phyloP scores from a whole-genome alignment of 2,797 vertebrate species.

The Anolis apletophallus region DNA sequence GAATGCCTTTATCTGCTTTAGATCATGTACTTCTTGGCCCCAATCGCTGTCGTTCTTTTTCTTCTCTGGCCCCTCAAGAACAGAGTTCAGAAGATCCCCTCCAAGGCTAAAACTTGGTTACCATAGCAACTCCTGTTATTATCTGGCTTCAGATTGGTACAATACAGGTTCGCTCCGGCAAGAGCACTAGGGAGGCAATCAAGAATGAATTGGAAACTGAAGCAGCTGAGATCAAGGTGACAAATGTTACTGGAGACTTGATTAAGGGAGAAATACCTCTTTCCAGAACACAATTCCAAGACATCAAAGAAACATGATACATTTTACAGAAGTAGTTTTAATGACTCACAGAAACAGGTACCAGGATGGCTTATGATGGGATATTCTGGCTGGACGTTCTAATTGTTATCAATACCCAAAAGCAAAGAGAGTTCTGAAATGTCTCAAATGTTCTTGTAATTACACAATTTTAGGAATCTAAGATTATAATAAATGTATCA shows the following conservation, averaged over 20 bases:
- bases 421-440: not conserved
- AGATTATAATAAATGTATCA: not conserved
- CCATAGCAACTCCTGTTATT: slow-evolving; percentile 34
- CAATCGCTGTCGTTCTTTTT: not conserved
- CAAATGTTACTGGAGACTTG: not conserved
- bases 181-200: not conserved
- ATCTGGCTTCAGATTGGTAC: slow-evolving; percentile 1
- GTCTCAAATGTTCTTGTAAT: not conserved
- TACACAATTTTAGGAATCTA: not conserved
- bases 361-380: not conserved
- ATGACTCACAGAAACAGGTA: not conserved
- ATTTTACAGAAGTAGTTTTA: not conserved
- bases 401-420: not conserved
- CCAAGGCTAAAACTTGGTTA: slow-evolving; percentile 7
- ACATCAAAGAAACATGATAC: not conserved
- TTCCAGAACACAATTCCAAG: not conserved
- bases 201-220: slow-evolving; percentile 2
- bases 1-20: not conserved
- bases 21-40: not conserved
- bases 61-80: not conserved
- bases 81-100: slow-evolving; percentile 29
- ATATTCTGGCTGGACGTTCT: not conserved
- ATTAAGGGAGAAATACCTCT: not conserved
- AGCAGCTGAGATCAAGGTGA: not conserved
- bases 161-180: slow-evolving; percentile 5